Evolutionary conservation across 2,888 invertebrate species (phyloP), one percentile per base, ranked within the genome.

Genomic region (Leptinotarsa tumamoca): DNA sequence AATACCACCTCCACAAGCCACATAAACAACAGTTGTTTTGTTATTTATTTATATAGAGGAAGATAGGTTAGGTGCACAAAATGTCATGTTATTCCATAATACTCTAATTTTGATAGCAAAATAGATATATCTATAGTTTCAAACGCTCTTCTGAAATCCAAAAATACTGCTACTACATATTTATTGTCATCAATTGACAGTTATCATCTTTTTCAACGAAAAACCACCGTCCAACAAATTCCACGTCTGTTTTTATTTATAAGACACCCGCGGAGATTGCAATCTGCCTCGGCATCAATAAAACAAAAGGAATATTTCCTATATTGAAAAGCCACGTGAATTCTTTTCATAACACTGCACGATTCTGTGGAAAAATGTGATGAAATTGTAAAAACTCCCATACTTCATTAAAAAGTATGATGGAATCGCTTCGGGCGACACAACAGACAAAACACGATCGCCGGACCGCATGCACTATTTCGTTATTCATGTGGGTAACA

Each of bases 371-470:
- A 69, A 54, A 69, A 56, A 69, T 69, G 15, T 33, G 51, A 69
- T 56, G 56, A 56, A 49, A 69, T 69, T 56, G 69, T 27, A 69
- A 69, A 69, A 69, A 51, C 69, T 56, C 18, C 23, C 49, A 54
- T 56, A 61, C 52, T 68, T 78, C 73, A 76, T 76, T 79, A 75
- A 77, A 79, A 79, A 79, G 75, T 76, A 78, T 78, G 74, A 76
- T 78, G 69, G 66, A 77, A 68, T 69, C 72, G 75, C 79, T 73
- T 71, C 27, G 43, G 67, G 71, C 58, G 74, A 78, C 71, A 76
- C 50, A 63, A 71, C 68, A 77, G 58, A 76, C 67, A 74, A 76
- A 68, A 73, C 76, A 74, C 73, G 79, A 79, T 69, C 73, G 51
- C 49, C 68, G 27, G 18, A 63, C 71, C 73, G 73, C 73, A 33